phyloP scores from a whole-genome alignment of 2,888 invertebrate species.

The Platycheirus rosarum region DNA sequence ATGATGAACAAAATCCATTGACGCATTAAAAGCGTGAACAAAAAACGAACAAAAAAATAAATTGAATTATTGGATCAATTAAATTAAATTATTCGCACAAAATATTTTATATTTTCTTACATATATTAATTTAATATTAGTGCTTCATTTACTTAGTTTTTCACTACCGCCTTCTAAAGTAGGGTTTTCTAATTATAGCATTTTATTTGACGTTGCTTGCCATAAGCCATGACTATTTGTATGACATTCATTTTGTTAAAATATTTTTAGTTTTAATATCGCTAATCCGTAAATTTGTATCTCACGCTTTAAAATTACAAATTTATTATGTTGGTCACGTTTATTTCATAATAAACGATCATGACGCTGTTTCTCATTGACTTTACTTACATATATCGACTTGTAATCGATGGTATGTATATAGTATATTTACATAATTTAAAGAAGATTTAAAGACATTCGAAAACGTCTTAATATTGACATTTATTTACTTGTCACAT shows the following conservation, averaged over 20 bases:
- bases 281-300: conserved; percentile 10
- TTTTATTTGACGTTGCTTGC: no score
- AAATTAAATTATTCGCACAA: no score
- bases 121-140: no score
- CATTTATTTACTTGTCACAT: conserved; percentile 36
- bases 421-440: conserved; percentile 45
- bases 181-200: no score
- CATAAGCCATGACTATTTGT: no score
- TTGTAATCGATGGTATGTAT: conserved; percentile 55
- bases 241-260: no score
- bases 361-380: conserved; percentile 54
- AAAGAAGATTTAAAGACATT: conserved; percentile 29
- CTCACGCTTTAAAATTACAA: conserved; percentile 21
- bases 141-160: no score
- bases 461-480: conserved; percentile 7
- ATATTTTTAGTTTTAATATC: no score
- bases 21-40: neutral
- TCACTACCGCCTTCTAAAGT: no score
- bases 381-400: conserved; percentile 56
- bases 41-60: conserved; percentile 37
- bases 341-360: conserved; percentile 60
- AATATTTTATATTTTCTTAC: no score
- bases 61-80: conserved; percentile 15
- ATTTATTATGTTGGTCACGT: conserved; percentile 48
- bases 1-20: conserved; percentile 12